Evolutionary conservation across 1,140 invertebrate genomes (phyloP).

Genomic region (Argopecten irradians): DNA sequence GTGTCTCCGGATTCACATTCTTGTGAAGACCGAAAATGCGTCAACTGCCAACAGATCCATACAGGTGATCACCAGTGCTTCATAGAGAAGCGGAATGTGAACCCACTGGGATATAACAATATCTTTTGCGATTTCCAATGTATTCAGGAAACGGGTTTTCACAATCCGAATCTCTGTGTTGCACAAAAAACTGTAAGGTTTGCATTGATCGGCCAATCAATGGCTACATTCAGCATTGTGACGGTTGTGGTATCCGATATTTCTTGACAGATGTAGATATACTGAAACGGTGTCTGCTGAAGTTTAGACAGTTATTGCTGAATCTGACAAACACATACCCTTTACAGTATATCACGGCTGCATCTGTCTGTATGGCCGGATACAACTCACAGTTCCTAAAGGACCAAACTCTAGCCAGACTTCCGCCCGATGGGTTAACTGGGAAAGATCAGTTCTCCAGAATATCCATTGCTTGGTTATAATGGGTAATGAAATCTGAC

Average conservation of each 20-base stretch:
- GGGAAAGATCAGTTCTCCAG: slow-evolving; percentile 17
- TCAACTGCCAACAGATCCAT: background rate
- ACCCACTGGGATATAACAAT: background rate
- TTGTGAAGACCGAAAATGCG: background rate
- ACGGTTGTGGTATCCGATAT: background rate
- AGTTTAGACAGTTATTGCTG: background rate
- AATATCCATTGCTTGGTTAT: slow-evolving; percentile 28
- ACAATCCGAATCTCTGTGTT: background rate
- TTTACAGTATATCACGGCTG: background rate
- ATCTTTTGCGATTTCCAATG: background rate
- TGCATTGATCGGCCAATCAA: background rate
- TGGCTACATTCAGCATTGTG: background rate
- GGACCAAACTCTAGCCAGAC: background rate
- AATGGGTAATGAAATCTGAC: slow-evolving; percentile 35
- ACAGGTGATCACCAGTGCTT: background rate
- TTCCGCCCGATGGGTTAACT: slow-evolving; percentile 19
- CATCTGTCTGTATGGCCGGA: background rate
- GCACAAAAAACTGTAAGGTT: background rate
- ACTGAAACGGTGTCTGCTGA: background rate
- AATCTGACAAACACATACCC: background rate
- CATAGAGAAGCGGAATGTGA: background rate
- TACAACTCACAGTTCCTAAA: background rate
- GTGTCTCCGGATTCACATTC: background rate
- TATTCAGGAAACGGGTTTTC: background rate
- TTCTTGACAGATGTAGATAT: slow-evolving; percentile 27